Base-by-base conservation (phyloP, 2,797 vertebrate genomes). In the Ptychadena robeensis region DNA sequence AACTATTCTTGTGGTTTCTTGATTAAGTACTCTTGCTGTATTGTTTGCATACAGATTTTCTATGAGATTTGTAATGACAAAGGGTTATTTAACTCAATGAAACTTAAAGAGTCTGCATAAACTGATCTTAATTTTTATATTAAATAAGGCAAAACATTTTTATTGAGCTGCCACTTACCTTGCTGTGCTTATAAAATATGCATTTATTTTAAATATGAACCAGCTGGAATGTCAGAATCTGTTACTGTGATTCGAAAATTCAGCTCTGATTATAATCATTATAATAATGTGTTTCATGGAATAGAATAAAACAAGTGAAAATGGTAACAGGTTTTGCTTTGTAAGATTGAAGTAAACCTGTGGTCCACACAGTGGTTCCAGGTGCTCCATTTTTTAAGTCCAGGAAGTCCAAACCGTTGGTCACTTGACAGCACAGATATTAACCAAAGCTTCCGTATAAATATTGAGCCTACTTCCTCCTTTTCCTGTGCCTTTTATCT, bases 1-100 rank as follows among this genome's bases (percentile, higher is more conserved):
- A 88, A 85, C 80, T 78, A 59, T 73, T 83, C 79, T 83, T 85
- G 22, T 80, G 77, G 82, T 87, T 89, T 87, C 82, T 86, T 75
- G 73, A 68, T 82, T 87, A 85, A 73, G 74, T 80, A 37, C 57
- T 76, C 37, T 74, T 84, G 37, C 72, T 80, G 7, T 79, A 44
- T 79, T 81, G 80, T 82, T 78, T 78, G 79, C 77, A 78, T 57
- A 79, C 80, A 82, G 34, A 81, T 85, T 68, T 67, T 68, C 10
- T 71, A 73, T 67, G 70, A 80, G 66, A 70, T 84, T 11, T 75
- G 63, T 69, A 74, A 69, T 80, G 82, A 74, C 76, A 77, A 28
- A 69, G 27, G 66, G 63, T 34, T 84, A 61, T 84, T 79, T 67
- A 67, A 38, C 35, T 32, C 82, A 34, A 27, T 75, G 67, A 12